Percentiles rank a stretch among this genome's conserved stretches.
These are phyloP conservation scores for Noturus placidus DNA, from an alignment of 2,113 vertebrate species.

Conservation along the genomic window DNA sequence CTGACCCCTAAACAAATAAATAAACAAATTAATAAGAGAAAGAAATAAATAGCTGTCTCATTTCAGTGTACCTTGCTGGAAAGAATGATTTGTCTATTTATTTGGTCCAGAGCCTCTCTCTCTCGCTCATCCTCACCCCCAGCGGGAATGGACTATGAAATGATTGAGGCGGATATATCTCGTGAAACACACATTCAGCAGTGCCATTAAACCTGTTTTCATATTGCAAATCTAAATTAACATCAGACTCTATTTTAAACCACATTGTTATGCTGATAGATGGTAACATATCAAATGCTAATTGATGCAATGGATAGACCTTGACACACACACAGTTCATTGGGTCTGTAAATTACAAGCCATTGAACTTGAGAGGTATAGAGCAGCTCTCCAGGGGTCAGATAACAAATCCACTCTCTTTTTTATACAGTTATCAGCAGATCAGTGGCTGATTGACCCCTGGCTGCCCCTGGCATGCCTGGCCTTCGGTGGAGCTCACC, in stretches of 20 bases:
- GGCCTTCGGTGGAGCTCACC: not conserved
- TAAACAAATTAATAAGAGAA: not conserved
- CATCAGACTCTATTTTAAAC: constrained; percentile 9
- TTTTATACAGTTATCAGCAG: constrained; percentile 34
- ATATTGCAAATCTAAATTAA: constrained; percentile 30
- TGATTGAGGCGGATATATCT: constrained; percentile 17
- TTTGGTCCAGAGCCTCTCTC: not conserved
- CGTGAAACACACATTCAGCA: constrained; percentile 1
- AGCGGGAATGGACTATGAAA: constrained; percentile 16
- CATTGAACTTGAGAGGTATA: constrained; percentile 29
- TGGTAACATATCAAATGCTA: constrained; percentile 30
- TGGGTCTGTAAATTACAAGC: constrained; percentile 27
- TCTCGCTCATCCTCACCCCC: not conserved
- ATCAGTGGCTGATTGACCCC: constrained; percentile 27
- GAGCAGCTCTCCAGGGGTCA: not conserved
- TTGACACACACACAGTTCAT: constrained; percentile 14
- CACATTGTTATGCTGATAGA: constrained; percentile 15
- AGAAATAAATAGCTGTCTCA: constrained; percentile 5
- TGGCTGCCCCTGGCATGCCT: constrained; percentile 28
- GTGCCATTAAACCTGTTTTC: not conserved
- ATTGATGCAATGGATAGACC: constrained; percentile 23
- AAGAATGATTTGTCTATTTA: constrained; percentile 25
- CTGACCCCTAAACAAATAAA: constrained; percentile 1
- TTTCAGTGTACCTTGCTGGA: constrained; percentile 13
- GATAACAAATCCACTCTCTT: constrained; percentile 20